Percentiles rank a stretch among this genome's conserved stretches.
Conservation (phyloP, 2,113 vertebrate species). For the Pyrgilauda ruficollis region DNA sequence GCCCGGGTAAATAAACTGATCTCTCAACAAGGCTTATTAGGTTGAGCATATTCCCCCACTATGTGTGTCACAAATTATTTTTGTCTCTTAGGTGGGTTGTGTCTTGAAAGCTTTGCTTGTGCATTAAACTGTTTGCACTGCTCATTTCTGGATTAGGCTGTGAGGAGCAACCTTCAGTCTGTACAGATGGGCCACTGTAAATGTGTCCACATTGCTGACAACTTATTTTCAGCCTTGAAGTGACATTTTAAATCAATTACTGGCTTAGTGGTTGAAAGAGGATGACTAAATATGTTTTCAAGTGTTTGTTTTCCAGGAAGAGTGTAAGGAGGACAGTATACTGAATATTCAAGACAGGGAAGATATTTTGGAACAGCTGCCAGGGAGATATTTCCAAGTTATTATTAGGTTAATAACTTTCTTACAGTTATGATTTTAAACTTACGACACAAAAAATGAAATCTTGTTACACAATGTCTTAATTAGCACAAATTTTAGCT, state of each 20-base stretch:
- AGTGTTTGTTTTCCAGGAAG: neutral
- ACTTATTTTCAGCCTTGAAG: neutral
- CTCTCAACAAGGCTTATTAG: neutral
- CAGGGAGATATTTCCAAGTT: neutral
- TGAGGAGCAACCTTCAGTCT: neutral
- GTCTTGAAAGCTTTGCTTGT: neutral
- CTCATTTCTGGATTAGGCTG: neutral
- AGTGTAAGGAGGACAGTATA: neutral
- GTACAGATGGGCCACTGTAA: neutral
- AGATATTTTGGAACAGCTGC: neutral
- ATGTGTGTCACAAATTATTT: neutral
- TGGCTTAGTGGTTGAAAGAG: neutral
- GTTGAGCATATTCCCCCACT: neutral
- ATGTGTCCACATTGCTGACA: neutral
- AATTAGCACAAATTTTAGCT: neutral
- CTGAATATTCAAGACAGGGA: neutral
- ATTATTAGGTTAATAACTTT: neutral
- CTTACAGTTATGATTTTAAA: neutral
- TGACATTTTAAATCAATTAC: neutral
- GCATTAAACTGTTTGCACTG: neutral
- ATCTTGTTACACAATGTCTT: neutral
- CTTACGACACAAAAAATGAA: neutral
- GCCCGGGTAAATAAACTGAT: constrained; percentile 4
- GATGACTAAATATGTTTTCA: neutral
- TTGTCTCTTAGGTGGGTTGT: neutral